Evolutionary conservation across 2,888 invertebrate species (phyloP).

Genomic region (Drosophila paramelanica): DNA sequence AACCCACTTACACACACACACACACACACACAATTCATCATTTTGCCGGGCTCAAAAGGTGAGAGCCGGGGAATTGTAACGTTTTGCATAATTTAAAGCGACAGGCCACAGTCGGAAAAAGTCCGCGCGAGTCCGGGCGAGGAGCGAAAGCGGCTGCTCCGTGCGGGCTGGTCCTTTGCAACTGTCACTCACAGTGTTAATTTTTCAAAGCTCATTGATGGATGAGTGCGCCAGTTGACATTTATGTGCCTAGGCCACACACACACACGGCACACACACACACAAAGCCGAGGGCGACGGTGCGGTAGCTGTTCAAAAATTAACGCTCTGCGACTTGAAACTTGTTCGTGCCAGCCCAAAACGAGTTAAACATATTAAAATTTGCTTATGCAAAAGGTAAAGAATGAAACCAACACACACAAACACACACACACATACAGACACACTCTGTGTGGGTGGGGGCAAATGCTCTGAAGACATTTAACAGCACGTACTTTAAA

Average conservation of each 20-base stretch:
- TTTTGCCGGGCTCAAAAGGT: constrained; percentile 54
- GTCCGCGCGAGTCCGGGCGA: neutral
- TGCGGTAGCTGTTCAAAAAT: constrained; percentile 65
- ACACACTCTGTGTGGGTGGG: neutral
- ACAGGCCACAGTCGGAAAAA: constrained; percentile 55
- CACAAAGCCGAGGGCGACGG: neutral
- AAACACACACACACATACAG: neutral
- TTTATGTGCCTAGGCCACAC: constrained; percentile 74
- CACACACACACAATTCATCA: constrained; percentile 70
- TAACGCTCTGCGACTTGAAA: constrained; percentile 61
- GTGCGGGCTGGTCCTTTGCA: constrained; percentile 62
- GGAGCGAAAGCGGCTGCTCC: neutral
- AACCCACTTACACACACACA: constrained; percentile 2
- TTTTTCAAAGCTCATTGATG: constrained; percentile 80
- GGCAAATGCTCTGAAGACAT: constrained; percentile 70
- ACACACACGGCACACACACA: constrained; percentile 12
- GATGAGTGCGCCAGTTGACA: constrained; percentile 77
- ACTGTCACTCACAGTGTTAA: constrained; percentile 78
- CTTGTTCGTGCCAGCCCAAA: constrained; percentile 44
- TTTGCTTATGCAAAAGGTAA: constrained; percentile 74
- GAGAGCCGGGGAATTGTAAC: constrained; percentile 64
- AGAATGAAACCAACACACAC: constrained; percentile 37
- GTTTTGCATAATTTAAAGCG: constrained; percentile 78
- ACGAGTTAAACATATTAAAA: constrained; percentile 82
- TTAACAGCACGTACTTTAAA: constrained; percentile 79